phyloP scores from a whole-genome alignment of 2,797 vertebrate species.

The Yasuhikotakia modesta region DNA sequence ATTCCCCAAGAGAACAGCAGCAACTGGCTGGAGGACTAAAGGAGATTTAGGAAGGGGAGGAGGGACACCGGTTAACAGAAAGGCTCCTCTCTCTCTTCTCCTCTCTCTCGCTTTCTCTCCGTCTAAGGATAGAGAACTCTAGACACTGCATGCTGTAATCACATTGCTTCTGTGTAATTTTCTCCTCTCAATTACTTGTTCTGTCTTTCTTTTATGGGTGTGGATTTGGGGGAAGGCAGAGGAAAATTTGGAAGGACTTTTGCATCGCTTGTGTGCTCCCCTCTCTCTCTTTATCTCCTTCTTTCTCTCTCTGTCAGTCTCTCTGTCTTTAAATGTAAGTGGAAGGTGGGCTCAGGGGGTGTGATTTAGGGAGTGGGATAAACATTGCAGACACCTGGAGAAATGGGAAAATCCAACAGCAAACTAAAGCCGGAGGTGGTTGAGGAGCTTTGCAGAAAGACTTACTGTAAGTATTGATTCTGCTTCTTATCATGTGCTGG shows the following conservation, averaged over 20 bases:
- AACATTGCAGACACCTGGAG: constrained; percentile 39
- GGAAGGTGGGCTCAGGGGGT: constrained; percentile 44
- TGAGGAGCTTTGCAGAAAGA: constrained; percentile 94
- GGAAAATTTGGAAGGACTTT: constrained; percentile 26
- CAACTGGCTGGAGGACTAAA: constrained; percentile 16
- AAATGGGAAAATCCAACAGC: constrained; percentile 97
- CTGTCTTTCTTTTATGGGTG: not conserved
- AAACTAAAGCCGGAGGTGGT: constrained; percentile 96
- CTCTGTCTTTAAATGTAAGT: constrained; percentile 43
- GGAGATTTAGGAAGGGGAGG: constrained; percentile 21
- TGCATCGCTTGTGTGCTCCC: not conserved
- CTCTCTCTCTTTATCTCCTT: not conserved
- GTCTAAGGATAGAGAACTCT: constrained; percentile 33
- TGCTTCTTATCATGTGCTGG: constrained; percentile 5
- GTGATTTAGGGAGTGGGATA: constrained; percentile 29
- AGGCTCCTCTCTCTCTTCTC: constrained; percentile 12
- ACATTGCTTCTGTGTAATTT: constrained; percentile 35
- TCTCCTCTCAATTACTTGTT: constrained; percentile 22
- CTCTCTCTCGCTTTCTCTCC: constrained; percentile 17
- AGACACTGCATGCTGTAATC: constrained; percentile 39
- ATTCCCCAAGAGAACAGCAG: constrained; percentile 9
- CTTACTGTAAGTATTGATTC: constrained; percentile 91
- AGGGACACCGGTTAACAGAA: constrained; percentile 34
- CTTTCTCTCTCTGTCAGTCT: not conserved
- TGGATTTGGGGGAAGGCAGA: constrained; percentile 13